These are phyloP conservation scores for Pangasius mekongensis DNA, from an alignment of 2,797 vertebrate species.

Conservation along the genomic window DNA sequence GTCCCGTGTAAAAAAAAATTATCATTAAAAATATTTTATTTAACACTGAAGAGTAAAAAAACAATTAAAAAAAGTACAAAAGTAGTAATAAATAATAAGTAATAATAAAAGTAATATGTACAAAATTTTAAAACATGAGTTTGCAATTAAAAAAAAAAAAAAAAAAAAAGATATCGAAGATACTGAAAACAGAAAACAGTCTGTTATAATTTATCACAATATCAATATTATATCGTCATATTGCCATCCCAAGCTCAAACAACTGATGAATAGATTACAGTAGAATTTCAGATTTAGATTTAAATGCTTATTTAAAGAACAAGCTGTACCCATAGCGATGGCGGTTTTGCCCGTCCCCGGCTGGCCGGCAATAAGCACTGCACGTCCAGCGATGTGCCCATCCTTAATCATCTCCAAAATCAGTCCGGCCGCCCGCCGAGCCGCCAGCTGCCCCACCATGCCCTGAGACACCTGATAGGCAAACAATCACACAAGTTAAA, in stretches of 20 bases:
- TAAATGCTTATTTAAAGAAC: conserved; percentile 7
- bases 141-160: neutral
- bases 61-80: neutral
- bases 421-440: conserved; percentile 90
- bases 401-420: conserved; percentile 95
- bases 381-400: conserved; percentile 91
- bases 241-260: neutral
- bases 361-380: conserved; percentile 89
- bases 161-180: neutral
- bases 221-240: neutral
- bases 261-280: neutral
- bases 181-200: neutral
- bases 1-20: neutral
- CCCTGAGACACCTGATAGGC: conserved; percentile 87
- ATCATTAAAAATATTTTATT: neutral
- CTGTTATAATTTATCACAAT: neutral
- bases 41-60: neutral
- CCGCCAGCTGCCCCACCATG: conserved; percentile 92
- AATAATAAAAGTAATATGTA: neutral
- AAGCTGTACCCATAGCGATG: conserved; percentile 89
- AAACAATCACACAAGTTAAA: neutral
- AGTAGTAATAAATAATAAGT: no score
- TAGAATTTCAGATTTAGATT: neutral
- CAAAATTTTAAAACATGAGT: neutral
- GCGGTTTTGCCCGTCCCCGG: conserved; percentile 93